These are phyloP conservation scores for Hirtodrosophila alboralis DNA, from an alignment of 2,888 invertebrate species.

Conservation along the genomic window DNA sequence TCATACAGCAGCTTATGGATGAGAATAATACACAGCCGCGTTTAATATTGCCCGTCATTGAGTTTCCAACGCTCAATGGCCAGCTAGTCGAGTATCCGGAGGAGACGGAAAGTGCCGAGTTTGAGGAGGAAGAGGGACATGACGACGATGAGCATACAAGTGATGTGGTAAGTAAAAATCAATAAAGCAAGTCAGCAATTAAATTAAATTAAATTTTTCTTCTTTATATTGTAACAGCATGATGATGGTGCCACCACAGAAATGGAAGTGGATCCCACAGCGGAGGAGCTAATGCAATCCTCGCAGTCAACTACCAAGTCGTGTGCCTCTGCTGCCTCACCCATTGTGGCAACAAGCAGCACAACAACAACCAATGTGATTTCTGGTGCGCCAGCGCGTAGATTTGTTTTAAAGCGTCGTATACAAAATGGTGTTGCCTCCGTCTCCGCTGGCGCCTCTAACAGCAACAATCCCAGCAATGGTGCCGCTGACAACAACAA, in stretches of 20 bases:
- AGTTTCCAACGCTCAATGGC: conserved; percentile 91
- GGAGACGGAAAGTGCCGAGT: conserved; percentile 85
- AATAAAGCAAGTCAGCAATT: background rate
- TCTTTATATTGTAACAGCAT: conserved; percentile 43
- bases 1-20: conserved; percentile 90
- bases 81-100: conserved; percentile 87
- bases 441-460: conserved; percentile 21
- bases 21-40: conserved; percentile 86
- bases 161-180: conserved; percentile 67
- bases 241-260: conserved; percentile 71
- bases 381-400: conserved; percentile 62
- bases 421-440: conserved; percentile 59
- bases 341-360: conserved; percentile 33
- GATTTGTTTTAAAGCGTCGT: conserved; percentile 81
- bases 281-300: conserved; percentile 57
- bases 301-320: conserved; percentile 41
- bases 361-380: conserved; percentile 49
- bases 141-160: conserved; percentile 85
- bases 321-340: conserved; percentile 30
- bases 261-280: conserved; percentile 72
- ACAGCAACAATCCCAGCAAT: conserved; percentile 28
- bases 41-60: conserved; percentile 88
- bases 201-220: conserved; percentile 1
- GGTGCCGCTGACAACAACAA: conserved; percentile 28
- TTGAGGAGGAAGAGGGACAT: conserved; percentile 86